These are phyloP conservation scores for Nyctalus aviator DNA, from an alignment of 2,797 vertebrate species.

Conservation along the genomic window DNA sequence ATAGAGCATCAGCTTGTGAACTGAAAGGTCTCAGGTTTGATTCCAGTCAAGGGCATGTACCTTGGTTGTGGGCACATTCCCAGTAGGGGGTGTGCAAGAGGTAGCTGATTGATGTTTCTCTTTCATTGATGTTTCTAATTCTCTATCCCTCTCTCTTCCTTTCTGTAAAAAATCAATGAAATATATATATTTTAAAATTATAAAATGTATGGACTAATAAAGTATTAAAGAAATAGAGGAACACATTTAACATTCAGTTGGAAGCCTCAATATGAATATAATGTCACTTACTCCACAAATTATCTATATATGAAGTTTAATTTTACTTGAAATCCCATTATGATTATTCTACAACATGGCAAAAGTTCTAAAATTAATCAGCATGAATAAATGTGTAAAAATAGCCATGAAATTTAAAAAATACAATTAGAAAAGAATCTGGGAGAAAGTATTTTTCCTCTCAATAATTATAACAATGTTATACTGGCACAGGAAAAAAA, in stretches of 20 bases:
- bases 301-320: not conserved
- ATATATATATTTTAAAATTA: no score
- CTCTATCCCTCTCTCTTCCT: no score
- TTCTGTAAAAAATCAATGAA: no score
- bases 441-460: not conserved
- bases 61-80: no score
- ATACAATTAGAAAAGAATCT: not conserved
- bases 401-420: not conserved
- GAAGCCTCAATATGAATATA: not conserved
- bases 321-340: not conserved
- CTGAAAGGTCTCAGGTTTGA: no score
- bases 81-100: no score
- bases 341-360: not conserved
- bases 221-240: not conserved
- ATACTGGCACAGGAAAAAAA: not conserved
- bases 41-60: no score
- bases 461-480: slow-evolving; percentile 1
- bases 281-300: not conserved
- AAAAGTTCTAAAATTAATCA: slow-evolving; percentile 4
- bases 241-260: not conserved
- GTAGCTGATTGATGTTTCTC: no score
- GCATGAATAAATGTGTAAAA: not conserved
- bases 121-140: no score
- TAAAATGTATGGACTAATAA: not conserved
- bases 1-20: no score